A percentile compares a stretch with the other conserved stretches of the same genome.
Evolutionary conservation across 1,140 invertebrate species (phyloP).

Genomic region (Riptortus pedestris): DNA sequence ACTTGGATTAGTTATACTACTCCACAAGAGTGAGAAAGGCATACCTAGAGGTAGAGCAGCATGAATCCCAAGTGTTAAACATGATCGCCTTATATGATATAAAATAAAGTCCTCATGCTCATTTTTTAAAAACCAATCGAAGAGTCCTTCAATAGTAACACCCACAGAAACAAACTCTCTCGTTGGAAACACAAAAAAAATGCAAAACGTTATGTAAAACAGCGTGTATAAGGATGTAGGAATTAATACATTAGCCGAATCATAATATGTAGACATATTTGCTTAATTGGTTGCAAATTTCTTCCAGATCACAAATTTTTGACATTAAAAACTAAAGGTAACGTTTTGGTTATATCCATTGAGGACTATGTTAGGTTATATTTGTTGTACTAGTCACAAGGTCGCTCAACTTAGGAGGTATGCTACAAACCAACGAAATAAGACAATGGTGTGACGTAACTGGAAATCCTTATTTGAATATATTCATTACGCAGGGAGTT

Average conservation of each 20-base stretch:
- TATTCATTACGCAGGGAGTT: no score
- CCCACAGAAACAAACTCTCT: conserved; percentile 62
- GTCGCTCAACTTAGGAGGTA: no score
- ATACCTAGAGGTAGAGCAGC: conserved; percentile 52
- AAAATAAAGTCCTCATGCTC: conserved; percentile 57
- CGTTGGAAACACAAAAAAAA: conserved; percentile 62
- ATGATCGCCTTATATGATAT: conserved; percentile 59
- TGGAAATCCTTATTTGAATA: no score
- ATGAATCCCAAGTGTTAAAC: conserved; percentile 54
- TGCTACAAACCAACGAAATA: no score
- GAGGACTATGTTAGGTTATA: no score
- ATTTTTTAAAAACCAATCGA: conserved; percentile 50
- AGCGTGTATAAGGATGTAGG: conserved; percentile 42
- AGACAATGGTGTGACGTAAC: no score
- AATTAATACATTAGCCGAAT: neutral
- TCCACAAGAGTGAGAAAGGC: conserved; percentile 9
- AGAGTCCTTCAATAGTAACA: conserved; percentile 57
- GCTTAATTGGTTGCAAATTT: no score
- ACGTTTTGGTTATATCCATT: no score
- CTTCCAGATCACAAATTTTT: no score
- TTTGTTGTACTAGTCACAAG: no score
- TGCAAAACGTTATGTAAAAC: conserved; percentile 54
- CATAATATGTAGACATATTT: neutral
- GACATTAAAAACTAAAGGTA: no score
- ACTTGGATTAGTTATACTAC: conserved; percentile 33